These are phyloP conservation scores for Marisa cornuarietis DNA, from an alignment of 1,140 invertebrate species.

Conservation along the genomic window DNA sequence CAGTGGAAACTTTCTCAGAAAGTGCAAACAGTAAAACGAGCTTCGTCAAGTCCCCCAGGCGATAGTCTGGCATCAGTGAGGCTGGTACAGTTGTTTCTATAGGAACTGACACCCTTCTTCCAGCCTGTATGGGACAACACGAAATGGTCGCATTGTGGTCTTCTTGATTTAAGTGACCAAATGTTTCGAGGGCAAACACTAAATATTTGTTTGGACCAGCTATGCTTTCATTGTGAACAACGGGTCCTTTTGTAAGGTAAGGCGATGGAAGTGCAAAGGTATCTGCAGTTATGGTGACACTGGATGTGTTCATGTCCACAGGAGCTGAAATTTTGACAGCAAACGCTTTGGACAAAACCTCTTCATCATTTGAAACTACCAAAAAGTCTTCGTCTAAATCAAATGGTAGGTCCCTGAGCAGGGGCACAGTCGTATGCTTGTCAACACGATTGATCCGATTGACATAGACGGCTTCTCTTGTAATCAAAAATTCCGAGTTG, in stretches of 20 bases:
- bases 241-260: not conserved
- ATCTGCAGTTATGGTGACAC: not conserved
- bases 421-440: constrained; percentile 4
- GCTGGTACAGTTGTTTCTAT: not conserved
- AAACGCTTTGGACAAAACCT: not conserved
- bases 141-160: constrained; percentile 7
- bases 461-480: not conserved
- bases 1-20: not conserved
- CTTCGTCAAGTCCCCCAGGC: constrained; percentile 23
- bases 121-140: constrained; percentile 16
- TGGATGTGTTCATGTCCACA: not conserved
- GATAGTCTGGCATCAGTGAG: constrained; percentile 22
- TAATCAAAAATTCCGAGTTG: constrained; percentile 11
- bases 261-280: not conserved
- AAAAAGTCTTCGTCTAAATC: constrained; percentile 30
- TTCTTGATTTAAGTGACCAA: not conserved
- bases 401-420: constrained; percentile 25
- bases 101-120: constrained; percentile 20
- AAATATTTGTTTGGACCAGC: not conserved
- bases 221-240: not conserved
- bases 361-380: constrained; percentile 39
- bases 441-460: constrained; percentile 12
- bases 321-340: too few species aligned
- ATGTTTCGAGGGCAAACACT: constrained; percentile 1
- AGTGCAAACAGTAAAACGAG: constrained; percentile 20